Conservation (phyloP, 2,797 vertebrate species). For the Paramormyrops hopkinsi region DNA sequence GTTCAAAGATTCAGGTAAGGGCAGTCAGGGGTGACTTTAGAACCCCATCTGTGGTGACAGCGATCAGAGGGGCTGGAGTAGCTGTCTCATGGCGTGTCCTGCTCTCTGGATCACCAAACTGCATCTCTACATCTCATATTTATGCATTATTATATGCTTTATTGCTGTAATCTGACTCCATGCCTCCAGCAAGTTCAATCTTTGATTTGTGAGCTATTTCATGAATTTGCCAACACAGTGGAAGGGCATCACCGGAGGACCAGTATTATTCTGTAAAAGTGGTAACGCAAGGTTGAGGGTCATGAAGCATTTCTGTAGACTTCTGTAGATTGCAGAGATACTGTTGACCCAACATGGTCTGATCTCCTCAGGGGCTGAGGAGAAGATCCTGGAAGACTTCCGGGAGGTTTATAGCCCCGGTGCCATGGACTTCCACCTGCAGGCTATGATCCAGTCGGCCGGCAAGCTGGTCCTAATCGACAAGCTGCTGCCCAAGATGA, state of each 20-base stretch:
- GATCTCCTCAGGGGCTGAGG: conserved; percentile 77
- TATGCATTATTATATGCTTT: neutral
- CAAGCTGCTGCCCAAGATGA: conserved; percentile 98
- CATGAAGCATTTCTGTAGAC: neutral
- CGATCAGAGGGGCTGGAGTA: neutral
- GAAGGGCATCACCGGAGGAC: neutral
- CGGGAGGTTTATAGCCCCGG: conserved; percentile 80
- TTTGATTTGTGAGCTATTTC: neutral
- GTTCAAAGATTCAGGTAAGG: neutral
- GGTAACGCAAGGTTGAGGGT: neutral
- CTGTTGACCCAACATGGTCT: conserved; percentile 2
- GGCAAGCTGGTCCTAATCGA: conserved; percentile 97
- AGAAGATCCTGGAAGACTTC: conserved; percentile 97
- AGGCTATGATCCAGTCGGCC: conserved; percentile 98
- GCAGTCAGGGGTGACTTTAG: neutral
- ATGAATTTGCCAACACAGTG: neutral
- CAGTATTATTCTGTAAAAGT: neutral
- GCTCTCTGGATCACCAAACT: neutral
- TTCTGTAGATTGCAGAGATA: neutral
- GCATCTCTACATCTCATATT: neutral
- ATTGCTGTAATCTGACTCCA: neutral
- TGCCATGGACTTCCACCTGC: conserved; percentile 88
- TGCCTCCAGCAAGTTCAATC: neutral
- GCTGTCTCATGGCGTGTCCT: neutral
- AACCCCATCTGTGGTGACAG: neutral